Conservation (phyloP, 2,888 invertebrate genomes). For the Mythimna impura region DNA sequence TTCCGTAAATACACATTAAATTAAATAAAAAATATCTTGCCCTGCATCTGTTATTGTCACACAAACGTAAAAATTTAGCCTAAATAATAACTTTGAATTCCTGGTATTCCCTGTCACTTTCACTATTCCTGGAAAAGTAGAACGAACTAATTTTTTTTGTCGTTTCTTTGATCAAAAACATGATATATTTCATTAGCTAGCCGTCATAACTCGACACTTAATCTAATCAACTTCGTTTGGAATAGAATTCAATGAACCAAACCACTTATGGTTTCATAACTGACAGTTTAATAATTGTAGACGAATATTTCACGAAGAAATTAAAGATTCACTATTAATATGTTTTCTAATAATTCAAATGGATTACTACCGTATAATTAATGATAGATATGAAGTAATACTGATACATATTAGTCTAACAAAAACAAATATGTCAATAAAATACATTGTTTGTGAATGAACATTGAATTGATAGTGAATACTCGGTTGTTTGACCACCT, state of each 20-base stretch:
- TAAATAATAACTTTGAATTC: constrained; percentile 7
- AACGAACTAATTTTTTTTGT: neutral
- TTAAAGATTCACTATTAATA: neutral
- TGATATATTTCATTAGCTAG: constrained; percentile 40
- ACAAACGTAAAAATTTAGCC: neutral
- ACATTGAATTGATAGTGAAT: neutral
- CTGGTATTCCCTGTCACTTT: constrained; percentile 3
- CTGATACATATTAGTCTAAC: no score
- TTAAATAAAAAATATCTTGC: no score
- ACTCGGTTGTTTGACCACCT: no score
- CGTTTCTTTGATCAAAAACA: constrained; percentile 15
- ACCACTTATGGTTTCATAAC: constrained; percentile 16
- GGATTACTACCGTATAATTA: neutral
- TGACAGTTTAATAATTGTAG: constrained; percentile 51
- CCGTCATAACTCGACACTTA: constrained; percentile 36
- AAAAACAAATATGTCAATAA: no score
- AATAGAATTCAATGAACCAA: constrained; percentile 56
- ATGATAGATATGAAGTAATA: no score
- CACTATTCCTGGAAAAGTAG: constrained; percentile 2
- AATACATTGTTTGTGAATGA: neutral
- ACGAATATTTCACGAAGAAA: neutral
- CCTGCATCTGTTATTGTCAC: neutral
- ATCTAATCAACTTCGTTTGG: constrained; percentile 26
- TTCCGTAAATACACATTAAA: no score
- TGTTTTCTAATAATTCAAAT: neutral